Conservation (phyloP, 2,113 vertebrate genomes). For the Nannospalax galili region DNA sequence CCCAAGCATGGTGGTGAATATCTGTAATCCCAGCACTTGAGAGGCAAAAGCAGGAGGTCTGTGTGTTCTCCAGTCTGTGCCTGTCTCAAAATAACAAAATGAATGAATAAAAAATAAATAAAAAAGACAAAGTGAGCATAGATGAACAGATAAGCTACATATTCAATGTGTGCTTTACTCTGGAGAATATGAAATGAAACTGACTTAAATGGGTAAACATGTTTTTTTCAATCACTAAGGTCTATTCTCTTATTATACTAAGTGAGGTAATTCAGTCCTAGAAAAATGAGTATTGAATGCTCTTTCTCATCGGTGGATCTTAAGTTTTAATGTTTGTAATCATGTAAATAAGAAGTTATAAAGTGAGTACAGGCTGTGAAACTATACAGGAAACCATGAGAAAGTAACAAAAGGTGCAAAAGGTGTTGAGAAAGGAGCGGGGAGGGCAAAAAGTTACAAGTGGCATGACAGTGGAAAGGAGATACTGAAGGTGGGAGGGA, state of each 20-base stretch:
- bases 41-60: background rate
- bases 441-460: background rate
- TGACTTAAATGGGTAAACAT: background rate
- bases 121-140: background rate
- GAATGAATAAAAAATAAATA: background rate
- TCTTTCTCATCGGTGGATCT: background rate
- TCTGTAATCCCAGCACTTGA: background rate
- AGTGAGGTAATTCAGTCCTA: background rate
- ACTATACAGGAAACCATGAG: too few relatives aligned
- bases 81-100: background rate
- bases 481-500: background rate
- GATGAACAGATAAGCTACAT: background rate
- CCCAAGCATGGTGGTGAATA: too few relatives aligned
- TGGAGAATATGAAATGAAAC: background rate
- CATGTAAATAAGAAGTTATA: background rate
- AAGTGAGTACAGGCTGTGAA: too few relatives aligned
- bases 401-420: too few relatives aligned
- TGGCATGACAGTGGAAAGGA: background rate
- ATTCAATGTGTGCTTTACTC: background rate
- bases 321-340: background rate
- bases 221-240: constrained; percentile 30
- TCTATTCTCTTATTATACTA: background rate
- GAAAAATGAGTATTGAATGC: background rate
- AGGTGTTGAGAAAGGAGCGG: background rate
- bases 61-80: background rate